These are phyloP conservation scores for Spodoptera picta DNA, from an alignment of 2,888 invertebrate species.

Conservation along the genomic window DNA sequence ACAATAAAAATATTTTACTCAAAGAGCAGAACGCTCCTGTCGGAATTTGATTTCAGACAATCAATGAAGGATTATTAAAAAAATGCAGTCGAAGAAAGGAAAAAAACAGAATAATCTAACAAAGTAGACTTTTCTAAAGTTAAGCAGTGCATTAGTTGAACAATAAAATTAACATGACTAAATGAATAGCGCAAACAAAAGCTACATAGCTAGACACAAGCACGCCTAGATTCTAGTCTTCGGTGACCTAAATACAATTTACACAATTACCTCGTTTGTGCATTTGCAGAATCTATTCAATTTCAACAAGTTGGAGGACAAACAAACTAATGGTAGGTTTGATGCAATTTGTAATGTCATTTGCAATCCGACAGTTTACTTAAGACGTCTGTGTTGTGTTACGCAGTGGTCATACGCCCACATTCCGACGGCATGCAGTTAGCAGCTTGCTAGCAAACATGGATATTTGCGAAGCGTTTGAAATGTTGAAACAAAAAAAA, in stretches of 20 bases:
- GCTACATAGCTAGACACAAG: constrained; percentile 31
- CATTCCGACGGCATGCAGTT: too few relatives aligned
- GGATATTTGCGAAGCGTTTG: too few relatives aligned
- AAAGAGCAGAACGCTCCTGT: too few relatives aligned
- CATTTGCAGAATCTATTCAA: constrained; percentile 55
- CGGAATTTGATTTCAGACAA: too few relatives aligned
- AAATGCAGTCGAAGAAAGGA: too few relatives aligned
- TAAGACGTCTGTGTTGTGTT: too few relatives aligned
- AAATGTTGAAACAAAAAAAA: too few relatives aligned
- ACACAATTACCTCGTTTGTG: constrained; percentile 58
- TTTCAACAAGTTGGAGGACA: constrained; percentile 55
- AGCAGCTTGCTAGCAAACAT: too few relatives aligned
- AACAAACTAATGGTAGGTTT: constrained; percentile 63
- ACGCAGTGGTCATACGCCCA: too few relatives aligned
- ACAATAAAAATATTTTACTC: too few relatives aligned
- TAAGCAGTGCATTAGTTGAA: not conserved
- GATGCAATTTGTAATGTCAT: constrained; percentile 28
- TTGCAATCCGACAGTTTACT: not conserved
- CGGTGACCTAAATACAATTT: constrained; percentile 71
- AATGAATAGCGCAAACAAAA: constrained; percentile 33
- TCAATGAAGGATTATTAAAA: too few relatives aligned
- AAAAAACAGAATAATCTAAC: too few relatives aligned
- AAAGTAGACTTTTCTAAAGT: not conserved
- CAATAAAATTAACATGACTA: constrained; percentile 37
- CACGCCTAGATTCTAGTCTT: constrained; percentile 56